Evolutionary conservation across 2,888 invertebrate genomes (phyloP).

Genomic region (Cataglyphis altisquamis): DNA sequence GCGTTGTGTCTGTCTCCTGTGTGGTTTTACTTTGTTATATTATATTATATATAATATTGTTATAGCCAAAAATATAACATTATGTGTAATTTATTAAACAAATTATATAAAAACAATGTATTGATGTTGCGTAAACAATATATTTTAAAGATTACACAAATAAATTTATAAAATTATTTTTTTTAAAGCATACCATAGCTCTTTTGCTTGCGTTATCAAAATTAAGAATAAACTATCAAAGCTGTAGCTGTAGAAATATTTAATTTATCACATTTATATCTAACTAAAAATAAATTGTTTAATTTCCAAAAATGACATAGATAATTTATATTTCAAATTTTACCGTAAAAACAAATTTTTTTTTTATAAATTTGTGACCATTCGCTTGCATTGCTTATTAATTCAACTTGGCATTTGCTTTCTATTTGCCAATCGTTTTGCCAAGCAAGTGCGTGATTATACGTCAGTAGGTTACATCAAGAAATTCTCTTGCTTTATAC

Average conservation of each 20-base stretch:
- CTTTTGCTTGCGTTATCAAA: background rate
- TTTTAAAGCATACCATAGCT: background rate
- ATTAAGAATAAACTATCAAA: background rate
- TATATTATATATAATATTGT: background rate
- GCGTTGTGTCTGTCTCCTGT: background rate
- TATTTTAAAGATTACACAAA: background rate
- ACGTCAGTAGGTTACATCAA: conserved; percentile 12
- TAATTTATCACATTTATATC: background rate
- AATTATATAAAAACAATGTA: background rate
- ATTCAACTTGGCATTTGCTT: conserved; percentile 1
- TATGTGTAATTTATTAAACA: background rate
- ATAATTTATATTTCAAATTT: background rate
- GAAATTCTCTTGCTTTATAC: background rate
- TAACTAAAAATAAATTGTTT: background rate
- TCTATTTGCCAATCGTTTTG: conserved; percentile 19
- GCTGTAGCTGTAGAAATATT: background rate
- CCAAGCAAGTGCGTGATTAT: background rate
- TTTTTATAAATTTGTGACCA: background rate
- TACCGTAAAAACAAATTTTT: background rate
- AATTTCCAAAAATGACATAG: background rate
- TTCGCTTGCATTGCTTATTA: background rate
- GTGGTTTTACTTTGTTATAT: background rate
- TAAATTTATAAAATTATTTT: background rate
- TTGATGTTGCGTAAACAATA: background rate
- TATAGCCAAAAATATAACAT: background rate